Base-by-base conservation (phyloP, 2,888 invertebrate species). In the Ornithoptera alexandrae region DNA sequence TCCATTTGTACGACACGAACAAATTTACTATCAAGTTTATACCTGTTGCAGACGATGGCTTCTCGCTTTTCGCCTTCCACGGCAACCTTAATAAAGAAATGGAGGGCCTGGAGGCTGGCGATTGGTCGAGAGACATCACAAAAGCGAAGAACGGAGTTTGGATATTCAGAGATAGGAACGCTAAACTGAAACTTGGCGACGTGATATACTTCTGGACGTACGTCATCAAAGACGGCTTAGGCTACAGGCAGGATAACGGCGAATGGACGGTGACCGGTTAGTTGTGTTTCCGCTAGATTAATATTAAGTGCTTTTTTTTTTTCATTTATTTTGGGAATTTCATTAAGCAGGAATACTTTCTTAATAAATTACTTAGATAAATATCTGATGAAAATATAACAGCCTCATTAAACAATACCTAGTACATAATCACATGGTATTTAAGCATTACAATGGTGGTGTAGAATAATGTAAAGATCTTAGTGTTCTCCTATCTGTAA, bases 131-230 rank as follows among this genome's bases (percentile, higher is more conserved):
- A 46, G 96, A 96, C 75, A 94, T 96, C 73, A 81, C 93, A 0
- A 94, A 92, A 74, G 83, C 93, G 0, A 94, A 94, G 75, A 88
- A 94, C 71, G 95, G 95, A 0, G 88, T 93, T 66, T 96, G 96
- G 95, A 94, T 91, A 7, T 96, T 95, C 80, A 90, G 93, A 61
- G 95, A 96, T 79, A 90, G 87, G 4, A 89, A 84, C 20, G 93
- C 94, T 0, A 81, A 86, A 73, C 81, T 97, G 42, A 94, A 95
- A 76, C 73, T 89, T 0, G 96, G 95, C 0, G 96, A 97, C 79
- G 93, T 92, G 10, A 86, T 97, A 30, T 95, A 96, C 82, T 96
- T 95, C 81, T 96, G 96, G 96, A 94, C 96, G 0, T 96, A 95
- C 76, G 95, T 96, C 0, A 94, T 95, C 73, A 95, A 95, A 78